A percentile compares a stretch with the other conserved stretches of the same genome.
These are phyloP conservation scores for Paramormyrops hopkinsi DNA, from an alignment of 2,797 vertebrate species.

Conservation along the genomic window DNA sequence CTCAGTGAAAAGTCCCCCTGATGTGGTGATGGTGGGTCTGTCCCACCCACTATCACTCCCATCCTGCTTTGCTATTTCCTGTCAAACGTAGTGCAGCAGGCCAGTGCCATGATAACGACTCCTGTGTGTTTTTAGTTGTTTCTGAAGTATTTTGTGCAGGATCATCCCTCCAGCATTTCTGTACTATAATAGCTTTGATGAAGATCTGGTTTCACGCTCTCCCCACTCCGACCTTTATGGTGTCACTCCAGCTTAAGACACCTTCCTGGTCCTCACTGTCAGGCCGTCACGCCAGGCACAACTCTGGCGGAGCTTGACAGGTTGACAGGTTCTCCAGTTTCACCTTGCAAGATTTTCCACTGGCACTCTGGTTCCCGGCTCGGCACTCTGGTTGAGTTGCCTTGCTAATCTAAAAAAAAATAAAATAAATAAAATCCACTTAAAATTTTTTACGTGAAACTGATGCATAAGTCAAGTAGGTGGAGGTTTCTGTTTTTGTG, in stretches of 20 bases:
- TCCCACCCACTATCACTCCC: neutral
- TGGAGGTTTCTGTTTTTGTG: neutral
- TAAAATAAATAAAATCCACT: neutral
- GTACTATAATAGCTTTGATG: neutral
- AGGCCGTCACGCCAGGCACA: neutral
- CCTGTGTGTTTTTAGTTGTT: constrained; percentile 49
- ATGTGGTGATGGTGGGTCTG: neutral
- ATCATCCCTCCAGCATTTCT: constrained; percentile 7
- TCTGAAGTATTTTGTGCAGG: constrained; percentile 36
- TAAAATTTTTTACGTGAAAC: neutral
- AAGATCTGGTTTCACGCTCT: neutral
- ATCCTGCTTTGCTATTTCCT: constrained; percentile 1
- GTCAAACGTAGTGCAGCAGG: constrained; percentile 17
- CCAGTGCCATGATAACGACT: constrained; percentile 22
- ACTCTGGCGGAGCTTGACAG: neutral
- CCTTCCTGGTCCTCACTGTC: neutral
- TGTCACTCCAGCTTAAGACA: neutral
- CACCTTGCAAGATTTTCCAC: neutral
- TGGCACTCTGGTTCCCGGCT: neutral
- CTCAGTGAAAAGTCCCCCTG: neutral
- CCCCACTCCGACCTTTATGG: neutral
- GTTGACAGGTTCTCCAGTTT: neutral
- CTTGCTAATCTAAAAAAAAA: neutral
- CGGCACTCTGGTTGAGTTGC: neutral
- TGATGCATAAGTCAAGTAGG: neutral